Base-by-base conservation (phyloP, 2,888 invertebrate genomes). In the Lasioglossum figueresi region DNA sequence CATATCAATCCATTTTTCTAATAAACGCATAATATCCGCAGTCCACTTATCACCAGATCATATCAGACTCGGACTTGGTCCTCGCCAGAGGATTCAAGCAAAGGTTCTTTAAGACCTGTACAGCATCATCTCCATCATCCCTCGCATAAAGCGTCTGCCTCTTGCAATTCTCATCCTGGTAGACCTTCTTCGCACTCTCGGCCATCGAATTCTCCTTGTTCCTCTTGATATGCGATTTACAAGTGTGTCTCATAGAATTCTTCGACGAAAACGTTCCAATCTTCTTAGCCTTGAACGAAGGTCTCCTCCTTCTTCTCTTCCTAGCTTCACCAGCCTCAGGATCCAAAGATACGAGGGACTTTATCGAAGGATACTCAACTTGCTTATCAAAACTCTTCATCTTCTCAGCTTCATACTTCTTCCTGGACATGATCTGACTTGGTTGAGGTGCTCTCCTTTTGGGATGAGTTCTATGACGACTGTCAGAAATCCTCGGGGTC, bases 81-180 rank as follows among this genome's bases (percentile, higher is more conserved):
- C 94, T 89, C 2, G 94, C 95, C 43, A 95, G 87, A 27, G 95
- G 95, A 91, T 95, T 95, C 73, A 95, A 83, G 76, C 94, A 95
- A 59, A 95, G 90, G 76, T 84, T 93, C 12, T 92, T 92, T 16
- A 95, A 86, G 40, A 92, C 94, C 70, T 93, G 89, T 0, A 93
- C 92, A 43, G 94, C 93, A 23, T 95, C 95, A 4, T 93, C 92
- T 0, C 94, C 94, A 2, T 93, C 92, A 66, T 94, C 94, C 78
- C 92, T 94, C 5, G 95, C 95, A 71, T 95, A 95, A 27, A 95
- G 91, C 12, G 95, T 94, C 52, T 91, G 92, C 63, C 95, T 89
- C 81, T 94, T 95, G 1, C 84, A 45, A 43, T 83, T 92, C 27
- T 84, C 83, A 43, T 86, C 86, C 10, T 82, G 12, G 12, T 83